Evolutionary conservation across 2,113 vertebrate genomes (phyloP).

Genomic region (Campylomormyrus tamandua): DNA sequence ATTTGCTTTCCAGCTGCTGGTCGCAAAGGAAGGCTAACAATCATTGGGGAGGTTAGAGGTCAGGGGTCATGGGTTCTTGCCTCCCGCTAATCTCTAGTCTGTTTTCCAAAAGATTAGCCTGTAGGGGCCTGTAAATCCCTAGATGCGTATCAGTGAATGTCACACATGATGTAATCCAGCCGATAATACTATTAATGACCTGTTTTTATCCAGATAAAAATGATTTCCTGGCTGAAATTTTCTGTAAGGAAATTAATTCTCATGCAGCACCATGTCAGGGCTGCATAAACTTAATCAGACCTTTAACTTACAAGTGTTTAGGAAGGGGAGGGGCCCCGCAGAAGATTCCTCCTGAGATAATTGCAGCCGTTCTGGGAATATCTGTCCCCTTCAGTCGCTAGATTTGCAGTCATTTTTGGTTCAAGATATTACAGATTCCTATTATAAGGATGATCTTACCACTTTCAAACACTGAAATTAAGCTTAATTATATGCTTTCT

Average conservation of each 20-base stretch:
- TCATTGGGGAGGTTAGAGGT: background rate
- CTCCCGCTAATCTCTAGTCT: background rate
- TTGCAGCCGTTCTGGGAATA: background rate
- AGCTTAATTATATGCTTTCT: background rate
- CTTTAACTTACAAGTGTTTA: background rate
- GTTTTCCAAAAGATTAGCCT: background rate
- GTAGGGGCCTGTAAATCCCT: background rate
- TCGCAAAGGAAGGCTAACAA: background rate
- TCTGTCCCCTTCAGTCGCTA: background rate
- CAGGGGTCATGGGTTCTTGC: background rate
- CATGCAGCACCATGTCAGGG: background rate
- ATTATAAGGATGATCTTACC: background rate
- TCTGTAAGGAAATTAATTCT: background rate
- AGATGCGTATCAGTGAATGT: background rate
- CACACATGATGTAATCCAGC: background rate
- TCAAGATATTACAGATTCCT: background rate
- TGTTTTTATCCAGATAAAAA: background rate
- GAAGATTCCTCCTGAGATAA: background rate
- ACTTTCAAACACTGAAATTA: background rate
- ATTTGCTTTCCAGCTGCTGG: background rate
- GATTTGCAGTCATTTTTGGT: background rate
- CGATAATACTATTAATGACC: background rate
- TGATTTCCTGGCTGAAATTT: constrained; percentile 5
- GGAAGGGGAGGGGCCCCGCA: too few species aligned
- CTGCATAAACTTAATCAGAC: background rate